Base-by-base conservation (phyloP, 1,140 invertebrate species). In the Cheumatopsyche charites region DNA sequence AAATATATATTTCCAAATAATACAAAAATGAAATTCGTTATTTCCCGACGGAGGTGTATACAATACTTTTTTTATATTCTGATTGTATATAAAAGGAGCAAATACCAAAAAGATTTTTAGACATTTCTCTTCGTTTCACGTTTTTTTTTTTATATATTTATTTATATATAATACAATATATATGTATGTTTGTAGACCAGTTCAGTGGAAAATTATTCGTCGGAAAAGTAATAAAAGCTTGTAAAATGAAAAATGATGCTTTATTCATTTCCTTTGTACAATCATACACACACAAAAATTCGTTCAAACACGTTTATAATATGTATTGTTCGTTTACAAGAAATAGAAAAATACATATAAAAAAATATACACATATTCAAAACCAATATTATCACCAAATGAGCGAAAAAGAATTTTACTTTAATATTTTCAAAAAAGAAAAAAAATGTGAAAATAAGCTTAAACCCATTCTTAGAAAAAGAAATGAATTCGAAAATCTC, bases 71-170 rank as follows among this genome's bases (percentile, higher is more conserved):
- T 12, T 43, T 12, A 4, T 41, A 25, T 45, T 26, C 12, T 4
- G n/a, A n/a, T n/a, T n/a, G 13, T 43, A 41, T 41, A 19, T 67
- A 1, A 49, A 67, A 55, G 36, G 65, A 69, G 67, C 71, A 73
- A 65, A 70, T 43, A 73, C 61, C 71, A 75, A 72, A 75, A 73
- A 75, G 74, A 73, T 26, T 63, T 71, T 75, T 75, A 75, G 74
- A 75, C 74, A 58, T 72, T 73, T 70, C 71, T 72, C 71, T 72
- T 67, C 43, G 15, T 66, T 26, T 66, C 23, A n/a, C 43, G 36
- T 66, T 45, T 45, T 25, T 66, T n/a, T n/a, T n/a, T n/a, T n/a
- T n/a, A n/a, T n/a, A n/a, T n/a, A n/a, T n/a, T n/a, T n/a, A n/a
- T n/a, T n/a, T n/a, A n/a, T n/a, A n/a, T n/a, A n/a, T n/a, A n/a